A percentile compares a stretch with the other conserved stretches of the same genome.
Evolutionary conservation across 2,113 vertebrate genomes (phyloP).

Genomic region (Anarrhichthys ocellatus): DNA sequence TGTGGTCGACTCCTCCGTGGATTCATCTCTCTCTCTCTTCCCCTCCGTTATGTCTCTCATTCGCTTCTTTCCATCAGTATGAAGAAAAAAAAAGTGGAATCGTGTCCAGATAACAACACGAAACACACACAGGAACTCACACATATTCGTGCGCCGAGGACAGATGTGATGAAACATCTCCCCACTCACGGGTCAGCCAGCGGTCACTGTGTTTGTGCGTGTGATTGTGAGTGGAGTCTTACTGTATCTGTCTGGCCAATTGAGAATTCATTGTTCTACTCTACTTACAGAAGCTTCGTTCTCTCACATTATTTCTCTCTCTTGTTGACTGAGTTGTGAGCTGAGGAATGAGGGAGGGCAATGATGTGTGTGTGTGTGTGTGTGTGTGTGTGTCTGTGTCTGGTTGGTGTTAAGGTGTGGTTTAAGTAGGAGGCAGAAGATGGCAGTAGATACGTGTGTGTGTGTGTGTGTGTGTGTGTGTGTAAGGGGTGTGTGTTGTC

Average conservation of each 20-base stretch:
- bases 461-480: slow-evolving; percentile 57
- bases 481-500: slow-evolving; percentile 72
- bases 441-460: slow-evolving; percentile 58
- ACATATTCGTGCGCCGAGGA: slow-evolving; percentile 48
- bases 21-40: slow-evolving; percentile 14
- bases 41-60: slow-evolving; percentile 19
- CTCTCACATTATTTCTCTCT: slow-evolving; percentile 59
- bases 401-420: slow-evolving; percentile 71
- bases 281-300: slow-evolving; percentile 51
- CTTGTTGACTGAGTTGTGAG: slow-evolving; percentile 58
- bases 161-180: slow-evolving; percentile 75
- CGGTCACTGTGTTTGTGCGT: slow-evolving; percentile 47
- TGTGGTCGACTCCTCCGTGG: slow-evolving; percentile 36
- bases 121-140: slow-evolving; percentile 12
- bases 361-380: slow-evolving; percentile 35
- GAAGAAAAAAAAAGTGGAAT: slow-evolving; percentile 41
- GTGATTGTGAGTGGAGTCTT: slow-evolving; percentile 42
- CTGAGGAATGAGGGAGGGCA: slow-evolving; percentile 62
- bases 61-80: slow-evolving; percentile 43
- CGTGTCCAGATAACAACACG: slow-evolving; percentile 58
- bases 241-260: slow-evolving; percentile 61
- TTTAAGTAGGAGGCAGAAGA: slow-evolving; percentile 56
- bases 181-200: slow-evolving; percentile 58
- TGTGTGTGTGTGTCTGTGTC: slow-evolving; percentile 48
- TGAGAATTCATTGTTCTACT: slow-evolving; percentile 68